Conservation (phyloP, 2,888 invertebrate species). For the Gastrophysa polygoni region DNA sequence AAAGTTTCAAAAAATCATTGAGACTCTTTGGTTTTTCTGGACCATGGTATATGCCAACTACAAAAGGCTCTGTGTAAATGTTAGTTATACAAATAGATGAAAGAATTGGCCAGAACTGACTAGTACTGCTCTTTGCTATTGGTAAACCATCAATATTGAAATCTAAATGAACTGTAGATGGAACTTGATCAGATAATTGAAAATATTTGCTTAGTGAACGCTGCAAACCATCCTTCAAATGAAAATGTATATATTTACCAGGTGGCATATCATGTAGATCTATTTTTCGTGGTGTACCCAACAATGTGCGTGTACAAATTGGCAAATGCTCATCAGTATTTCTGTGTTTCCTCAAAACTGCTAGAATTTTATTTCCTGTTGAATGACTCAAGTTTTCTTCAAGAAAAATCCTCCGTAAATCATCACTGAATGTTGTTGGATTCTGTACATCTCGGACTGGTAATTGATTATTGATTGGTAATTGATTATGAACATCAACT, state of each 20-base stretch:
- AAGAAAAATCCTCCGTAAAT: neutral
- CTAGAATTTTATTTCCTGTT: neutral
- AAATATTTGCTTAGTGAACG: neutral
- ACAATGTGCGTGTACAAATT: neutral
- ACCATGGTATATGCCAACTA: neutral
- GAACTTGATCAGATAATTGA: neutral
- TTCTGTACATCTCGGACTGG: too few relatives aligned
- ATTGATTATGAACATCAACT: too few relatives aligned
- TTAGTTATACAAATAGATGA: neutral
- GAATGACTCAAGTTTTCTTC: slow-evolving; percentile 1
- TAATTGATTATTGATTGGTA: too few relatives aligned
- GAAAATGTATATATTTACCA: neutral
- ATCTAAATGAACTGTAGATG: neutral
- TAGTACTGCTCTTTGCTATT: neutral
- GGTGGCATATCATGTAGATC: neutral
- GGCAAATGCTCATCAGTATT: neutral
- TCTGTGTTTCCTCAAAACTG: neutral
- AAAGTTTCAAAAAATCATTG: neutral
- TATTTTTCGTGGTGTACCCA: neutral
- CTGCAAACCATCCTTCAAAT: neutral
- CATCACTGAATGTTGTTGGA: neutral
- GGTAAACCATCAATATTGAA: slow-evolving; percentile 4
- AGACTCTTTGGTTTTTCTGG: neutral
- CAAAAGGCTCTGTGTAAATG: neutral
- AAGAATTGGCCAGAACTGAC: neutral